Evolutionary conservation across 2,113 vertebrate species (phyloP), one percentile per base, ranked within the genome.

Genomic region (Myrmecobius fasciatus): DNA sequence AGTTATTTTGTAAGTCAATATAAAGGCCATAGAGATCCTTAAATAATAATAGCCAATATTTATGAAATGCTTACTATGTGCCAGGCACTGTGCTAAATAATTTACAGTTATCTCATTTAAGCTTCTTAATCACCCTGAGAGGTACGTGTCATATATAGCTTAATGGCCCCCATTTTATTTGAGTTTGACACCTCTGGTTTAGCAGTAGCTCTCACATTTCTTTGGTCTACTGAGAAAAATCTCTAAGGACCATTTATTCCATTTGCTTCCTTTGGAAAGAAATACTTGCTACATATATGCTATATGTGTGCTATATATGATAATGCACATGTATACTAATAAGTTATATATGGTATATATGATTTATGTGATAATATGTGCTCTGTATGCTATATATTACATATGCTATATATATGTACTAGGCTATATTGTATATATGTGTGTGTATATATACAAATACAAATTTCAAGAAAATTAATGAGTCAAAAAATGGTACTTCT

Each of bases 171-270:
- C 17, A 8, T 75, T 75, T n/a, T 22, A 75, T n/a, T 31, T 60
- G 9, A 47, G 31, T 36, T 53, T 52, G 52, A 28, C 92, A 91
- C 5, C 49, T 28, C 43, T 22, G 88, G 47, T 52, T 67, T 90
- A 92, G 60, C 4, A 20, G 52, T 48, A 75, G 49, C 88, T 94
- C 94, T 91, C 88, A 47, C 46, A 46, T 53, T 83, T 94, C 92
- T 92, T 36, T 92, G n/a, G 51, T 49, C 91, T 91, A 49, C 36
- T 49, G 88, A 93, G 89, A 91, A 94, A 96, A 75, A 31, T 90
- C 83, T 60, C 89, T 60, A 95, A 92, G 28, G 26, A 90, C n/a
- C 31, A 52, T 89, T 94, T 92, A 94, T 20, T 56, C 75, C 60
- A 92, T 10, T 0, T 25, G 96, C 14, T 47, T 2, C 31, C 67